Evolutionary conservation across 2,888 invertebrate genomes (phyloP), one percentile per base, ranked within the genome.

Genomic region (Apodemia duryi): DNA sequence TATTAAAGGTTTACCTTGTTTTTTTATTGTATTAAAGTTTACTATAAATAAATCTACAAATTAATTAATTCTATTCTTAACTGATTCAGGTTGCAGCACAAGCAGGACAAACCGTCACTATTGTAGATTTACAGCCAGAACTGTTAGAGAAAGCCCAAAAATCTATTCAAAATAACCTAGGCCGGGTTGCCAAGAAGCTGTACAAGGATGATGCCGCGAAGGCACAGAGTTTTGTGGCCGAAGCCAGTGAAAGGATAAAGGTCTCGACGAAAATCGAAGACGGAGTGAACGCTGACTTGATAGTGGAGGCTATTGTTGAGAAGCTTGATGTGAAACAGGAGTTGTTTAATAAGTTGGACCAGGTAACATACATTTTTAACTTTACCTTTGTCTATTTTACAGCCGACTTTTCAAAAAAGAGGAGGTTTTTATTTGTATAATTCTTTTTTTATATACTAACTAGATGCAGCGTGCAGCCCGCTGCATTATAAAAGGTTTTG

Each of bases 231-330:
- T 97, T 96, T 82, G 91, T 96, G 1, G 77, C 90, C 0, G 94
- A 95, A 28, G 89, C 95, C 0, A 78, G 94, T 64, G 81, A 82
- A n/a, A 93, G 94, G 68, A 85, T 89, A 65, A 85, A 84, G 71
- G 80, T 93, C 2, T 92, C 94, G 0, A 94, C 95, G 0, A 93
- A 95, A 75, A 75, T 95, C 2, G 86, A 88, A 2, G 93, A 93
- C 66, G 93, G 95, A 6, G 95, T 95, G 0, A 87, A 94, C 68
- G 91, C 95, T 0, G 97, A 97, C 83, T 84, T 98, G 67, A 95
- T 98, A 3, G 93, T 98, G 13, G 98, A 98, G 85, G 98, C 98
- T 1, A 96, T 98, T 77, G 94, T 97, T 11, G 98, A 98, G 84
- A 97, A 96, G 78, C 86, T 98, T 68, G 94, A 94, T 64, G 85